Conservation (phyloP, 2,113 vertebrate genomes). For the human region DNA sequence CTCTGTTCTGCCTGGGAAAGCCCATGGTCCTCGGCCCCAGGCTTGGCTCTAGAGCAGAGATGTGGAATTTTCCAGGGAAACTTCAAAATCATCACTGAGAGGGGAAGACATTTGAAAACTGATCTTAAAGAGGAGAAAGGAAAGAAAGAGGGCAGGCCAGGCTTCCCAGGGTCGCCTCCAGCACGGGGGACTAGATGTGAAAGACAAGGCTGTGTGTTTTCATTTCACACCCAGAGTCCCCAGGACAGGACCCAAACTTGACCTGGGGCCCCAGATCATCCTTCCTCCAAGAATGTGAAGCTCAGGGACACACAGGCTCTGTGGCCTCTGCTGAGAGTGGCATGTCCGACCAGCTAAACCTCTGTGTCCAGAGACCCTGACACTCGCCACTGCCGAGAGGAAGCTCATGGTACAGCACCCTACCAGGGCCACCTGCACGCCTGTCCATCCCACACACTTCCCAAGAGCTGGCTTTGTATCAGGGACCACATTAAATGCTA, state of each 20-base stretch:
- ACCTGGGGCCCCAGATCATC: neutral
- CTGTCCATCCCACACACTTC: neutral
- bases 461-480: neutral
- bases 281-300: neutral
- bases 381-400: neutral
- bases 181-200: neutral
- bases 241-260: neutral
- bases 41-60: slow-evolving; percentile 81
- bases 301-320: neutral
- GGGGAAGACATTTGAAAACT: slow-evolving; percentile 66
- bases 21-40: neutral
- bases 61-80: slow-evolving; percentile 97
- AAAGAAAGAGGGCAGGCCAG: neutral
- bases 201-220: neutral
- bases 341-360: neutral
- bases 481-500: neutral
- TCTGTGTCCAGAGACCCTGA: neutral
- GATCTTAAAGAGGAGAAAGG: neutral
- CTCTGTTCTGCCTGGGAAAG: slow-evolving; percentile 28
- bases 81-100: slow-evolving; percentile 85
- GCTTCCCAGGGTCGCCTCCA: neutral
- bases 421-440: neutral
- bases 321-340: neutral
- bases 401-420: neutral
- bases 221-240: neutral